phyloP scores from a whole-genome alignment of 1,140 invertebrate species.

The Hypsibius dujardini region DNA sequence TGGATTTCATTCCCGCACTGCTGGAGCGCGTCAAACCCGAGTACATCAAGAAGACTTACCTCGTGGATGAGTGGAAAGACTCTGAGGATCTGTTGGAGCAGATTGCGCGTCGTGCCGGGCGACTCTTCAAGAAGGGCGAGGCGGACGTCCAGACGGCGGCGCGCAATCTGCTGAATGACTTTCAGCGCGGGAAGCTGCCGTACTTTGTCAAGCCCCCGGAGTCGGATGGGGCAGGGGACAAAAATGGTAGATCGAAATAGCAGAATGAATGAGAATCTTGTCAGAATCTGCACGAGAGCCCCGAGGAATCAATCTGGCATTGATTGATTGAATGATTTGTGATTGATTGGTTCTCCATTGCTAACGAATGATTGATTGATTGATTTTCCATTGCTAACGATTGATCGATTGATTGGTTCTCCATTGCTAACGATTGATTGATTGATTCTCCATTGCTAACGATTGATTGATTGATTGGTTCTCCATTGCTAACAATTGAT shows the following conservation, averaged over 20 bases:
- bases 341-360: no score
- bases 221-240: neutral
- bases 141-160: constrained; percentile 71
- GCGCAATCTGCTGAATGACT: constrained; percentile 93
- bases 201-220: constrained; percentile 68
- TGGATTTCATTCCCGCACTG: constrained; percentile 75
- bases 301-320: neutral
- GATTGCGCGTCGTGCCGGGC: constrained; percentile 63
- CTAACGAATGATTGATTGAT: constrained; percentile 17
- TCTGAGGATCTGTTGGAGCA: constrained; percentile 78
- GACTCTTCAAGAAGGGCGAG: constrained; percentile 79
- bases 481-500: no score
- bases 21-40: constrained; percentile 70
- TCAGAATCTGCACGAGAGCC: no score
- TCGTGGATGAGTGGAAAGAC: constrained; percentile 51
- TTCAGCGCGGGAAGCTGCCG: constrained; percentile 88
- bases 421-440: no score
- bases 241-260: neutral
- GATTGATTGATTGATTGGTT: no score
- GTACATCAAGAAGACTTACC: constrained; percentile 79
- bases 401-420: no score
- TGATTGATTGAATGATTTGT: no score
- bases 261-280: no score
- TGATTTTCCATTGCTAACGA: no score
- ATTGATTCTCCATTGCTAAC: no score